Base-by-base conservation (phyloP, 2,113 vertebrate genomes). In the Ptychochromis oligacanthus region DNA sequence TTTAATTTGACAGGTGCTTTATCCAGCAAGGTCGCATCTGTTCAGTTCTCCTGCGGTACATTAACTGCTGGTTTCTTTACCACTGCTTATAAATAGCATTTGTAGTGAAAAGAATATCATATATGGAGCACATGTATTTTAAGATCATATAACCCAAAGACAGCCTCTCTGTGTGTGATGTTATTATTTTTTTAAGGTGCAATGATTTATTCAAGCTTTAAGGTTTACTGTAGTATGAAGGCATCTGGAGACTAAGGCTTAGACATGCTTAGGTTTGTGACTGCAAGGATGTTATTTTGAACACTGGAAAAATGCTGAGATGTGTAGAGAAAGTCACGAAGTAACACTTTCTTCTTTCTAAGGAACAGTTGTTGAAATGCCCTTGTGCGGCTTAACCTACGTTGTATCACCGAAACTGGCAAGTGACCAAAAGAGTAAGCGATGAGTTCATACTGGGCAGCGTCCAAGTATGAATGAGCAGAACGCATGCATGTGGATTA, bases 1-100 rank as follows among this genome's bases (percentile, higher is more conserved):
- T 75, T 85, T 74, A 17, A 75, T 80, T 77, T 87, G 77, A 49
- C 83, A 70, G 75, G 70, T 57, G 55, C 13, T 54, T 79, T 84
- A 90, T 81, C 56, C 79, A 77, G 67, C 58, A 56, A 57, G 64
- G 85, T 82, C 38, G 38, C 55, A 59, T 55, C 15, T 65, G 36
- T 43, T 67, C 54, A 75, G 40, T 46, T 49, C 11, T 80, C 36
- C 77, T 15, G 36, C 20, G 11, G 60, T 75, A 59, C 40, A 3
- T 72, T 52, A 26, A 64, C 62, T 64, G 34, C 76, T 84, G 54
- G 43, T 52, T 72, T 15, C 34, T 52, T n/a, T 77, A 13, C 8
- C 2, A 4, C 56, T 56, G 52, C 67, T 56, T 74, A 46, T 77
- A 26, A 82, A 54, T 20, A 75, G 26, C 61, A 77, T 49, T 43